phyloP scores from a whole-genome alignment of 2,888 invertebrate genomes.

The Coenonympha arcania region DNA sequence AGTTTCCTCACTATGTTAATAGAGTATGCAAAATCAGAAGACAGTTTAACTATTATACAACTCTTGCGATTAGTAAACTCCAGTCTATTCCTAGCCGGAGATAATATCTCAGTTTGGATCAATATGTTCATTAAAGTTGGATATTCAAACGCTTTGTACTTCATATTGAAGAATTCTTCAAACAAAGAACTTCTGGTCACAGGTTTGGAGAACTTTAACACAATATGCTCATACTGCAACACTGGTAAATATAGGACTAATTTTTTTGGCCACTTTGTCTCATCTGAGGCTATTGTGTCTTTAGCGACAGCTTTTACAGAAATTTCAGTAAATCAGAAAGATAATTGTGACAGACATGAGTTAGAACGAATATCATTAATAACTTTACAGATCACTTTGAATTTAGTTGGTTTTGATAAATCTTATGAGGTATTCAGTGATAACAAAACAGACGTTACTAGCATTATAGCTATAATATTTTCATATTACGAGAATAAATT shows the following conservation, averaged over 20 bases:
- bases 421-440: constrained; percentile 44
- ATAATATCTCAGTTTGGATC: constrained; percentile 61
- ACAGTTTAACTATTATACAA: constrained; percentile 82
- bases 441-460: constrained; percentile 39
- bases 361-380: constrained; percentile 54
- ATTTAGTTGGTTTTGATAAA: constrained; percentile 55
- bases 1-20: constrained; percentile 74
- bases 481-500: constrained; percentile 56
- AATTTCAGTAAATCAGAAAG: constrained; percentile 44
- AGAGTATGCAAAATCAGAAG: constrained; percentile 75
- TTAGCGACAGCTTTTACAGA: constrained; percentile 50
- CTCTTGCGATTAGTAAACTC: constrained; percentile 78
- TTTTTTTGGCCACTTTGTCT: constrained; percentile 55
- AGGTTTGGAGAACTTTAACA: constrained; percentile 76
- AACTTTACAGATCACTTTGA: constrained; percentile 52
- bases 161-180: constrained; percentile 83
- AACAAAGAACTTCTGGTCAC: constrained; percentile 75
- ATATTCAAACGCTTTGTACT: constrained; percentile 76
- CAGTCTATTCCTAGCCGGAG: constrained; percentile 60
- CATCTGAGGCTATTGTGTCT: constrained; percentile 46
- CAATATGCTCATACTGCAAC: constrained; percentile 65
- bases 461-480: constrained; percentile 48
- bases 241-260: constrained; percentile 41
- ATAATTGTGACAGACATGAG: constrained; percentile 44
- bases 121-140: constrained; percentile 59